Conservation (phyloP, 2,113 vertebrate species). For the Cottus gobio region DNA sequence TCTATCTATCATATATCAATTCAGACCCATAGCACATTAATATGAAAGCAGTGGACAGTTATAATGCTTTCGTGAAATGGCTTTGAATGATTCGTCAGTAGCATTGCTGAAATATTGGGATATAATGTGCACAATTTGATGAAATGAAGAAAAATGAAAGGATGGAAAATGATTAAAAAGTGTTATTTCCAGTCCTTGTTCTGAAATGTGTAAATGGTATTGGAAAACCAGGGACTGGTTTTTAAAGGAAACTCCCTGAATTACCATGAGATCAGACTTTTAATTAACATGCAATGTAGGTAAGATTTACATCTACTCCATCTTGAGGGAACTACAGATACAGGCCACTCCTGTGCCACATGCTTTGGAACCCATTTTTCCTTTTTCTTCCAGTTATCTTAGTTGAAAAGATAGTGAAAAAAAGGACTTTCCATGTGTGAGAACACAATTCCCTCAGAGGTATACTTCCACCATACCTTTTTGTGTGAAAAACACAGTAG, state of each 20-base stretch:
- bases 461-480: conserved; percentile 8
- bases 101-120: neutral
- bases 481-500: neutral
- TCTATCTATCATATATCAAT: neutral
- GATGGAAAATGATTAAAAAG: neutral
- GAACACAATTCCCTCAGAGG: neutral
- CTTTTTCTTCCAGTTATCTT: neutral
- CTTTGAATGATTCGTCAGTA: neutral
- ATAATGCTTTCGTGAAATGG: neutral
- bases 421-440: conserved; percentile 6
- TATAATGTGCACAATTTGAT: neutral
- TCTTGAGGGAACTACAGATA: conserved; percentile 37
- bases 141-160: neutral
- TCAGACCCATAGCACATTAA: neutral
- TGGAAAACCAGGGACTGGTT: neutral
- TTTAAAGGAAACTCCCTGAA: conserved; percentile 21
- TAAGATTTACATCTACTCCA: conserved; percentile 57
- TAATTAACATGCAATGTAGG: conserved; percentile 50
- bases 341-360: conserved; percentile 3
- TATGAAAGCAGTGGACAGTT: neutral
- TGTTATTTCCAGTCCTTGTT: neutral
- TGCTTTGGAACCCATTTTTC: conserved; percentile 13
- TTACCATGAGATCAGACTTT: conserved; percentile 51
- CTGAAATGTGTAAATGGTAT: neutral
- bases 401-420: neutral